Evolutionary conservation across 2,113 vertebrate species (phyloP).

Genomic region (Choloepus hoffmanni): DNA sequence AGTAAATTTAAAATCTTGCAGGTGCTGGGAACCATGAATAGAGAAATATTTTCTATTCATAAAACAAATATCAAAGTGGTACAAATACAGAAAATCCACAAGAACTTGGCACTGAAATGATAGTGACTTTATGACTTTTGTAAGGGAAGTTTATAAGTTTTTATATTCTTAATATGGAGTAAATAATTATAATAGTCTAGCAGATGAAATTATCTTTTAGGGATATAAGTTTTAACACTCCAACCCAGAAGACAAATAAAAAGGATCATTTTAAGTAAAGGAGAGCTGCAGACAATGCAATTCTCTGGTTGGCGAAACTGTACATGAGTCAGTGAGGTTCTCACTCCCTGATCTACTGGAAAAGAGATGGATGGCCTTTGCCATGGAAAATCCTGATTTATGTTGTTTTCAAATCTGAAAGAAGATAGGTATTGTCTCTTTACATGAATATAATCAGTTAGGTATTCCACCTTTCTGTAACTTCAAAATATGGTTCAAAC

Average conservation of each 20-base stretch:
- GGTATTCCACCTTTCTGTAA: slow-evolving; percentile 25
- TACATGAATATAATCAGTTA: not conserved
- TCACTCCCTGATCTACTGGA: not conserved
- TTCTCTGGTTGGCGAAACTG: not conserved
- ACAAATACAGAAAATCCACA: slow-evolving; percentile 39
- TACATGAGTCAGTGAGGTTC: not conserved
- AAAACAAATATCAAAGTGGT: slow-evolving; percentile 57
- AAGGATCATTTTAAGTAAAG: not conserved
- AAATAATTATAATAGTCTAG: slow-evolving; percentile 18
- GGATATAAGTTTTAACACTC: not conserved
- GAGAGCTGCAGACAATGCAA: not conserved
- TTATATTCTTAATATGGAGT: slow-evolving; percentile 8
- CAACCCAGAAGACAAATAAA: not conserved
- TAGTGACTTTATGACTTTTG: slow-evolving; percentile 6
- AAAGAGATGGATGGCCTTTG: not conserved
- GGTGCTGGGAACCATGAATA: slow-evolving; percentile 43
- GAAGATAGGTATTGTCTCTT: not conserved
- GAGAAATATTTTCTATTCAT: slow-evolving; percentile 46
- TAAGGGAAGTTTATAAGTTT: not conserved
- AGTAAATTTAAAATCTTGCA: slow-evolving; percentile 54
- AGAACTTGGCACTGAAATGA: slow-evolving; percentile 26
- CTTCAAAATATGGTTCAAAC: slow-evolving; percentile 60
- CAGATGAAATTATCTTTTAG: slow-evolving; percentile 13
- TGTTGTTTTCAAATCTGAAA: slow-evolving; percentile 23
- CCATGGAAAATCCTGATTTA: slow-evolving; percentile 8